A percentile compares a stretch with the other conserved stretches of the same genome.
phyloP scores from a whole-genome alignment of 1,140 invertebrate genomes.

The Zaprionus lachaisei region DNA sequence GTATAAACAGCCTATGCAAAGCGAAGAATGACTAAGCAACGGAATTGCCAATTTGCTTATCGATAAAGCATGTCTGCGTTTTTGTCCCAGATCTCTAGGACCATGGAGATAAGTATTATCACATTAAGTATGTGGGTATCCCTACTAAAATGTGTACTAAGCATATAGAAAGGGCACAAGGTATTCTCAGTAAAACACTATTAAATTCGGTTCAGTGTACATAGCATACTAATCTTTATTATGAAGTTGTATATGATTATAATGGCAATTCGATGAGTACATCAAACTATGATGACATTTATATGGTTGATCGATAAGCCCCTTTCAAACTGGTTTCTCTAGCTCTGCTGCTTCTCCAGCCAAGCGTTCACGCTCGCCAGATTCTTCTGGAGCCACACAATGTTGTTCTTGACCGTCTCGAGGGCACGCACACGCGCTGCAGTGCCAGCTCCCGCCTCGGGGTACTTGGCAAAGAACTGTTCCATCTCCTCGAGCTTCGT shows the following conservation, averaged over 20 bases:
- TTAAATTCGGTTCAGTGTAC: constrained; percentile 12
- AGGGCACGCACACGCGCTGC: constrained; percentile 89
- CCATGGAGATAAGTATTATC: background rate
- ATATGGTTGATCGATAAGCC: background rate
- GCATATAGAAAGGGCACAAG: background rate
- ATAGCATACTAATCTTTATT: constrained; percentile 64
- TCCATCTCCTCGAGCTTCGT: constrained; percentile 91
- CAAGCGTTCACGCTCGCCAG: constrained; percentile 86
- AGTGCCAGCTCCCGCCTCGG: constrained; percentile 93
- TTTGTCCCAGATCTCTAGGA: background rate
- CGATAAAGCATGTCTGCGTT: background rate
- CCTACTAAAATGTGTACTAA: background rate
- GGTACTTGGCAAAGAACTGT: constrained; percentile 91
- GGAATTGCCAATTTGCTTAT: background rate
- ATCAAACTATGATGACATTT: constrained; percentile 22
- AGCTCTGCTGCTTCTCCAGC: constrained; percentile 83
- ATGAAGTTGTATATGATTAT: constrained; percentile 49
- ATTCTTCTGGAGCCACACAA: constrained; percentile 89
- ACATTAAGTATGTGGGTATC: background rate
- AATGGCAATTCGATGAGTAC: constrained; percentile 54
- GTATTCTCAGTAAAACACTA: background rate
- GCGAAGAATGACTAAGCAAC: background rate
- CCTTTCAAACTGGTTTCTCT: background rate
- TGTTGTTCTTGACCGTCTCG: constrained; percentile 92
- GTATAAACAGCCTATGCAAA: background rate